These are phyloP conservation scores for Teleogryllus occipitalis DNA, from an alignment of 1,140 invertebrate species.

Conservation along the genomic window DNA sequence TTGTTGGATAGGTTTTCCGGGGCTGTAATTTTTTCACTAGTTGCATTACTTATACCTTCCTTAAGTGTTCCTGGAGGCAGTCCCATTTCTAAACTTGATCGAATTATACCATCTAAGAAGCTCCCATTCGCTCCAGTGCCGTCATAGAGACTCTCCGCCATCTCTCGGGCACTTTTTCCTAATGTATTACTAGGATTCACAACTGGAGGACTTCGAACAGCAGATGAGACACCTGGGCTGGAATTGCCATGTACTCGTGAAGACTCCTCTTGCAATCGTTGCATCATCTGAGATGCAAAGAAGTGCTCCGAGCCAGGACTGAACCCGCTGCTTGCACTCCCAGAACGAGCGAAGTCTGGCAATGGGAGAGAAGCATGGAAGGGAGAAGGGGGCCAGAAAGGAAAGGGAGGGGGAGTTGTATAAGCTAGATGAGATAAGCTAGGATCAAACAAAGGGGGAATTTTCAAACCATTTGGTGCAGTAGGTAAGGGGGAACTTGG, in stretches of 20 bases:
- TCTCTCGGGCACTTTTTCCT: slow-evolving; percentile 48
- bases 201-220: slow-evolving; percentile 27
- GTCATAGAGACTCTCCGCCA: slow-evolving; percentile 52
- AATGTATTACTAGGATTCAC: slow-evolving; percentile 33
- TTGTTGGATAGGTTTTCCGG: slow-evolving; percentile 41
- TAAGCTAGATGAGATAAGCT: slow-evolving; percentile 42
- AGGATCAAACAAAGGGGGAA: slow-evolving; percentile 52
- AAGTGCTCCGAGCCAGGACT: slow-evolving; percentile 53
- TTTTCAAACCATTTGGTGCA: slow-evolving; percentile 54
- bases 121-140: slow-evolving; percentile 58
- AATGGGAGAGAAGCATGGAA: slow-evolving; percentile 42
- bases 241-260: slow-evolving; percentile 29
- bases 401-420: slow-evolving; percentile 42
- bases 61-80: slow-evolving; percentile 37
- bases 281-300: slow-evolving; percentile 73
- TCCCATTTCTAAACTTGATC: slow-evolving; percentile 61
- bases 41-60: slow-evolving; percentile 32
- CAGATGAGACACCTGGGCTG: slow-evolving; percentile 25
- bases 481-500: slow-evolving; percentile 43
- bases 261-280: slow-evolving; percentile 61
- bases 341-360: slow-evolving; percentile 38
- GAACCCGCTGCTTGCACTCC: slow-evolving; percentile 38
- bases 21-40: slow-evolving; percentile 27
- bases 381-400: slow-evolving; percentile 48
- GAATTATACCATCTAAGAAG: slow-evolving; percentile 70